phyloP scores from a whole-genome alignment of 1,140 invertebrate genomes.

The Ctenoplectra terminalis region DNA sequence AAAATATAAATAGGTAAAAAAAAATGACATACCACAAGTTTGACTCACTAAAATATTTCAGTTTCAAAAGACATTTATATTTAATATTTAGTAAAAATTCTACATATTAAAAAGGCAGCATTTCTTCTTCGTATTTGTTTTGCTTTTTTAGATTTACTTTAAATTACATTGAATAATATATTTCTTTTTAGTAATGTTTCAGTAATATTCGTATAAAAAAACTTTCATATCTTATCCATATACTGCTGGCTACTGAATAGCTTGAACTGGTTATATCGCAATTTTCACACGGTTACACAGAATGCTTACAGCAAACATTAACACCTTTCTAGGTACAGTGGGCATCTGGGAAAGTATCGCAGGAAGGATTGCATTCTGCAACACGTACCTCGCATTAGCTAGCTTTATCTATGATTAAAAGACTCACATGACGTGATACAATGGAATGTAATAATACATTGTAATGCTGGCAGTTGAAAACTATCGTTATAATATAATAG shows the following conservation, averaged over 20 bases:
- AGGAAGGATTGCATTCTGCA: slow-evolving; percentile 9
- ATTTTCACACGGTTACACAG: slow-evolving; percentile 23
- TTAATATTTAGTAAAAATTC: too few species aligned
- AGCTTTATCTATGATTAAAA: background rate
- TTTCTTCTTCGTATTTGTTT: background rate
- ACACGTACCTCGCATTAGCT: background rate
- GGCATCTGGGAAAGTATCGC: slow-evolving; percentile 24
- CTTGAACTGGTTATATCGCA: background rate
- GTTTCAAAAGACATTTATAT: too few species aligned
- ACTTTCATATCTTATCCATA: too few species aligned
- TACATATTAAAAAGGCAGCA: too few species aligned
- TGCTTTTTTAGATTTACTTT: too few species aligned
- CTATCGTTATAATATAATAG: background rate
- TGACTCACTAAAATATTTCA: too few species aligned
- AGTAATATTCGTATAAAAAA: too few species aligned
- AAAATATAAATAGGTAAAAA: too few species aligned
- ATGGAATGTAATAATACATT: background rate
- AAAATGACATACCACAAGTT: too few species aligned
- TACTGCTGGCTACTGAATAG: background rate
- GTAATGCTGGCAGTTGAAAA: background rate
- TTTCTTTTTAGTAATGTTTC: too few species aligned
- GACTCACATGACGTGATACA: background rate
- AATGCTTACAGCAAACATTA: slow-evolving; percentile 8
- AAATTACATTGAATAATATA: too few species aligned
- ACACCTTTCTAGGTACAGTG: slow-evolving; percentile 8